Evolutionary conservation across 2,113 vertebrate genomes (phyloP).

Genomic region (Tragelaphus imberbis): DNA sequence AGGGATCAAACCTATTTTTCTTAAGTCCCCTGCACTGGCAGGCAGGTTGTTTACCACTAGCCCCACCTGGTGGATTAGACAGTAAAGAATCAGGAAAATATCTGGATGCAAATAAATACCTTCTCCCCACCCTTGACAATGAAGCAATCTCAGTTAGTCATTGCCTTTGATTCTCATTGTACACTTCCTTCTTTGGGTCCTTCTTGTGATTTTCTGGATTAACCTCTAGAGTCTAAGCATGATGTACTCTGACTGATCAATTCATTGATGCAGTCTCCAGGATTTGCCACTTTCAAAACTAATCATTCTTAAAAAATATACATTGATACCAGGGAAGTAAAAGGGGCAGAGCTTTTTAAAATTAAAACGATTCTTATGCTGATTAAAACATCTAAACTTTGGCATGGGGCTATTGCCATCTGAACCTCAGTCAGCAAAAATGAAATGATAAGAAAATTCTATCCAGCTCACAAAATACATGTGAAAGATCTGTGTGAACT

Average conservation of each 20-base stretch:
- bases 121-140: background rate
- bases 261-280: background rate
- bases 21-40: background rate
- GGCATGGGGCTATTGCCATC: background rate
- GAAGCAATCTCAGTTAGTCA: background rate
- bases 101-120: background rate
- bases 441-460: background rate
- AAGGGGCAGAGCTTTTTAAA: background rate
- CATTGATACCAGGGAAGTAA: background rate
- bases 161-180: background rate
- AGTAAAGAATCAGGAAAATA: background rate
- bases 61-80: background rate
- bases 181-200: background rate
- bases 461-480: background rate
- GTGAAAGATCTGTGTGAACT: background rate
- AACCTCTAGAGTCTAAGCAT: background rate
- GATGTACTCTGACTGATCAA: background rate
- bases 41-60: background rate
- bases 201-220: background rate
- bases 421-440: background rate
- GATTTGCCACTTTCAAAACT: background rate
- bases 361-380: background rate
- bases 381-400: background rate
- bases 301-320: background rate
- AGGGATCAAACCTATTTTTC: background rate